Evolutionary conservation across 1,140 invertebrate genomes (phyloP).

Genomic region (Rhyacophila brunnea): DNA sequence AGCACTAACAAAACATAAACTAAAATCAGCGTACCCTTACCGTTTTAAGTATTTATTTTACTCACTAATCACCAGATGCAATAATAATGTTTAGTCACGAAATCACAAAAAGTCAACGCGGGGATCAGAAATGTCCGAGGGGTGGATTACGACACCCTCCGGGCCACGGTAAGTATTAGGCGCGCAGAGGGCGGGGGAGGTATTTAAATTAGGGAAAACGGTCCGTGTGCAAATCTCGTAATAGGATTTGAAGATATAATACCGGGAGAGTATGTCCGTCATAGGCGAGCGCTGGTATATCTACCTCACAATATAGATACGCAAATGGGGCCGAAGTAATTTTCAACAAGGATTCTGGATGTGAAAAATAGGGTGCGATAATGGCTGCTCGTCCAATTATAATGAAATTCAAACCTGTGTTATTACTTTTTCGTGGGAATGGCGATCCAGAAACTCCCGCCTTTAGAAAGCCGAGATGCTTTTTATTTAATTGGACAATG

Average conservation of each 20-base stretch:
- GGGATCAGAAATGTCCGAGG: constrained; percentile 27
- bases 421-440: constrained; percentile 29
- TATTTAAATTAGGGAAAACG: constrained; percentile 36
- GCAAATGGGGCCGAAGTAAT: constrained; percentile 19
- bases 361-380: constrained; percentile 36
- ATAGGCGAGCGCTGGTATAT: constrained; percentile 13
- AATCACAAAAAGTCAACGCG: constrained; percentile 35
- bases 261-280: constrained; percentile 31
- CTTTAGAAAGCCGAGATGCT: constrained; percentile 7
- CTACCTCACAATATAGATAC: constrained; percentile 7
- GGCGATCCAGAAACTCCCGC: neutral
- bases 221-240: constrained; percentile 37
- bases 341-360: constrained; percentile 31
- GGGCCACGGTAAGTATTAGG: neutral
- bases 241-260: constrained; percentile 37
- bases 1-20: too few species aligned
- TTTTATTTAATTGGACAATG: constrained; percentile 23
- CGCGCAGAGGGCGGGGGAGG: constrained; percentile 7
- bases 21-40: too few species aligned
- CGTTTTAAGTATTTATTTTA: neutral
- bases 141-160: constrained; percentile 29
- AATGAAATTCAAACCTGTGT: constrained; percentile 36
- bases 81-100: constrained; percentile 28
- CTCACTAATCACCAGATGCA: neutral
- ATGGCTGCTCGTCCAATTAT: constrained; percentile 36